Base-by-base conservation (phyloP, 2,113 vertebrate species). In the Chitala chitala region DNA sequence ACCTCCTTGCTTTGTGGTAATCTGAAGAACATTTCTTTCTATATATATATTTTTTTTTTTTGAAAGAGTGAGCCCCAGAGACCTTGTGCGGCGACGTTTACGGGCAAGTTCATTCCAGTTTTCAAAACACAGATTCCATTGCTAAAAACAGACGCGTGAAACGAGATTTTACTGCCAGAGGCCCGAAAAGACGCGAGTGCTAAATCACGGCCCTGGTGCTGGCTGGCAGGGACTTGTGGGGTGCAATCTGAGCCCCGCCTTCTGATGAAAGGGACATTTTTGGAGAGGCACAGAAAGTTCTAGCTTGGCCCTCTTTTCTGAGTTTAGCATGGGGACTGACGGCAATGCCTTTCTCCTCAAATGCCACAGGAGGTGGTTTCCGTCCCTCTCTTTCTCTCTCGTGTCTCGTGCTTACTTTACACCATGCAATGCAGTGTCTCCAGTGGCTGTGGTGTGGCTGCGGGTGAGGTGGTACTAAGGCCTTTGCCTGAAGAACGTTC, bases 161-260 rank as follows among this genome's bases (percentile, higher is more conserved):
- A 79, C 76, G 76, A 80, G 77, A 79, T 80, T 76, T 75, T 78
- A 79, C 82, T 73, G 78, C 75, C 77, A 76, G 24, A 73, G 64
- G 72, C 58, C 31, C 36, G 5, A 59, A 51, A 78, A 31, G 17
- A 64, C 56, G 72, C 64, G 36, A 77, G 78, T 68, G 65, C 64
- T 56, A 78, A 78, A 77, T 70, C 61, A 72, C 61, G 26, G 40
- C 59, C 33, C 6, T 38, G 15, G 58, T 0, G 31, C 58, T 6
- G 15, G 51, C 51, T 36, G 58, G 15, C 58, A 61, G 58, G 58
- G 58, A 61, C 3, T 38, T 2, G 0, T 20, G 33, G 13, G 36
- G 66, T 64, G 66, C 58, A 51, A 17, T 15, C 20, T 63, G 12
- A 38, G 26, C 31, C 58, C 58, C 31, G 58, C 58, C 31, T 61